Evolutionary conservation across 2,888 invertebrate species (phyloP).

Genomic region (Dolomedes plantarius): DNA sequence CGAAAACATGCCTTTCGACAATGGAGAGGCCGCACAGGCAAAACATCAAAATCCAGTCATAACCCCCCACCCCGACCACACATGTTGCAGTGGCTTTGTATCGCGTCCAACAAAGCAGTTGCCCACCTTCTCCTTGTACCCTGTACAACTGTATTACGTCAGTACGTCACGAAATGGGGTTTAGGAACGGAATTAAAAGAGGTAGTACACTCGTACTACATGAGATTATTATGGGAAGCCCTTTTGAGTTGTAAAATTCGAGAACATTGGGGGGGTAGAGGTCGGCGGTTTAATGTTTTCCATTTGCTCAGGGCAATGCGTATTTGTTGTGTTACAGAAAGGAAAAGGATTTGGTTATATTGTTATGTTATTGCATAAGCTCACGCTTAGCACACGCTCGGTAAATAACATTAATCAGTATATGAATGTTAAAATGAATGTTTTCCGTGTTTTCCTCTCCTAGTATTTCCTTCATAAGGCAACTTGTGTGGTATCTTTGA

Average conservation of each 20-base stretch:
- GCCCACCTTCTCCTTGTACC: conserved; percentile 6
- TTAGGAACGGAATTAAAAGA: conserved; percentile 53
- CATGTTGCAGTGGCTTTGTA: conserved; percentile 29
- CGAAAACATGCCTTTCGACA: conserved; percentile 37
- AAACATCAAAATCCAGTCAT: conserved; percentile 3
- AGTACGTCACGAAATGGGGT: conserved; percentile 56
- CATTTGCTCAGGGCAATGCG: neutral
- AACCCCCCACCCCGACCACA: conserved; percentile 47
- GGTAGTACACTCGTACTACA: conserved; percentile 20
- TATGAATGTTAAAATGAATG: neutral
- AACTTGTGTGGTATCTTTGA: too few relatives aligned
- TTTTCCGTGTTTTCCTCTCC: too few relatives aligned
- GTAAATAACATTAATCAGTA: neutral
- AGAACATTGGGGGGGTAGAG: conserved; percentile 2
- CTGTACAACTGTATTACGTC: conserved; percentile 31
- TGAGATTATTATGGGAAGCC: conserved; percentile 52
- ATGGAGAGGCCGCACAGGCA: conserved; percentile 21
- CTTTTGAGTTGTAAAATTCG: conserved; percentile 19
- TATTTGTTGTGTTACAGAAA: neutral
- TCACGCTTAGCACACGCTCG: neutral
- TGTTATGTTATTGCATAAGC: too few relatives aligned
- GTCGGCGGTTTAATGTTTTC: conserved; percentile 8
- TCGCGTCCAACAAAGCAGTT: conserved; percentile 26
- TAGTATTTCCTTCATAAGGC: too few relatives aligned
- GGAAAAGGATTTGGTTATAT: conserved; percentile 1